phyloP scores from a whole-genome alignment of 2,113 vertebrate species.

The Fregata magnificens region DNA sequence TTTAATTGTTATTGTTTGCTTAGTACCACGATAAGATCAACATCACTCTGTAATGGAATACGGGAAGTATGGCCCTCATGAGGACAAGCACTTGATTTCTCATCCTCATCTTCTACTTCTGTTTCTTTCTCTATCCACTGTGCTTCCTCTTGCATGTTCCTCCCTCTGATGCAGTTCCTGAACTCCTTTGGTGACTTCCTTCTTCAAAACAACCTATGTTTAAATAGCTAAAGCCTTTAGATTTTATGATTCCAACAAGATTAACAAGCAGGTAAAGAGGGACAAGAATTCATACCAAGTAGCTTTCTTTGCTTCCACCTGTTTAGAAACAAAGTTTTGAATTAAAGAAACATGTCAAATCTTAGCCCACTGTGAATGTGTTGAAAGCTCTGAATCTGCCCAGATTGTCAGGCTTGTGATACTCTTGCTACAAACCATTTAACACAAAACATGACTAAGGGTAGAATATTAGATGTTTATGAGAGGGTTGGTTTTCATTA shows the following conservation, averaged over 20 bases:
- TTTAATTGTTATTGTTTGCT: background rate
- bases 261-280: background rate
- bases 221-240: background rate
- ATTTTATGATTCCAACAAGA: background rate
- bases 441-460: background rate
- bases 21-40: background rate
- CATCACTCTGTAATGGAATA: background rate
- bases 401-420: background rate
- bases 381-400: background rate
- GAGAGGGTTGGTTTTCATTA: background rate
- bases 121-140: background rate
- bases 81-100: background rate
- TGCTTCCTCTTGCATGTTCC: background rate
- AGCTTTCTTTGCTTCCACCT: background rate
- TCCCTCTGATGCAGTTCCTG: background rate
- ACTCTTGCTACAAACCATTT: background rate
- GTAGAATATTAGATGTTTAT: background rate
- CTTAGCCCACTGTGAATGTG: background rate
- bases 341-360: background rate
- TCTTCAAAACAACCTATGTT: background rate
- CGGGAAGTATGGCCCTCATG: background rate
- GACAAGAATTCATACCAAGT: background rate
- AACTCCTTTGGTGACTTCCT: background rate
- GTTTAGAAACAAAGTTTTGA: background rate
- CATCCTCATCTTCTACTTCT: background rate